Base-by-base conservation (phyloP, 2,797 vertebrate genomes). In the Lateolabrax maculatus region DNA sequence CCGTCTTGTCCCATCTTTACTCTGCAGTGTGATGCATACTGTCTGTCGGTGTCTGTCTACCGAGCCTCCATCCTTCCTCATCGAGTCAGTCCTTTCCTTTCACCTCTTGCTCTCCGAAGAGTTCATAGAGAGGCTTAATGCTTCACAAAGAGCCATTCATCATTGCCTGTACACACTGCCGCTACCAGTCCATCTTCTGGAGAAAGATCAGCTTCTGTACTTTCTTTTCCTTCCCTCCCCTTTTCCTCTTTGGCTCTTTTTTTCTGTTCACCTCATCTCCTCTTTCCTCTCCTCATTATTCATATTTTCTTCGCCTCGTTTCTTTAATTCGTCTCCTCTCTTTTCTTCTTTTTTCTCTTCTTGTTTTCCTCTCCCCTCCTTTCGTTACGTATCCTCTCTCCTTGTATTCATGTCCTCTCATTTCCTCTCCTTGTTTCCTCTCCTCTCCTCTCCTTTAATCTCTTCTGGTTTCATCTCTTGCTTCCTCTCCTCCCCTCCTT, bases 81-180 rank as follows among this genome's bases (percentile, higher is more conserved):
- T 1, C 21, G 34, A 71, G 44, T 37, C 72, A 4, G 55, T 44
- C 55, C 39, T 69, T 34, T 77, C 34, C 46, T 71, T 67, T 63
- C 18, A 39, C 80, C 80, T 76, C 16, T 27, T 25, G 34, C 60
- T 69, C 83, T 72, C 48, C 25, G 4, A 19, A 41, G 57, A 79
- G 67, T 7, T 41, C 37, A 71, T 4, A 52, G 37, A 75, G 62
- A 65, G 25, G 57, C 37, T 77, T 48, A 23, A 43, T 41, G 48
- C 60, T 77, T 67, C 43, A 62, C 66, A 75, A 31, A 19, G 23
- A 80, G 72, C 21, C 72, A 77, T 80, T 79, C 61, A 67, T 88
- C 80, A 41, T 23, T 41, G 62, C 41, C 64, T 36, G 56, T 3
- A 48, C 19, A 52, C 53, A 52, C 64, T 23, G 70, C 77, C 74